A percentile compares a stretch with the other conserved stretches of the same genome.
Conservation (phyloP, 2,797 vertebrate species). For the Gastrophryne carolinensis region DNA sequence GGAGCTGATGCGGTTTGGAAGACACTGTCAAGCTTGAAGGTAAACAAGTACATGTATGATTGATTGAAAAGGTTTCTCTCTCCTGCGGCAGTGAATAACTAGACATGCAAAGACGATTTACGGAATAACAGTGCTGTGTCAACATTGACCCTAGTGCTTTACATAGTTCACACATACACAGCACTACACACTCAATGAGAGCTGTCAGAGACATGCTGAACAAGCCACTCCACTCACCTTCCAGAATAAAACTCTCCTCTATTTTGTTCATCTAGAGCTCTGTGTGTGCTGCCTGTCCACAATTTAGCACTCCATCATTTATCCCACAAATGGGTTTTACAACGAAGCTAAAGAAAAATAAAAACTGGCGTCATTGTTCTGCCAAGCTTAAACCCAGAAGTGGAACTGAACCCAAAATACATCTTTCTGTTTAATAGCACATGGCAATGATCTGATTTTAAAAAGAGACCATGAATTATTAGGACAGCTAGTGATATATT, state of each 20-base stretch:
- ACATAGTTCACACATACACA: conserved; percentile 45
- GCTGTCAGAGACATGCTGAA: conserved; percentile 37
- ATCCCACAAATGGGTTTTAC: not conserved
- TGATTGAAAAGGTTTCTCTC: not conserved
- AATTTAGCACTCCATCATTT: conserved; percentile 24
- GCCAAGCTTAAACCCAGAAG: no score
- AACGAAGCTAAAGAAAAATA: conserved; percentile 3
- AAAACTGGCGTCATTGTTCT: not conserved
- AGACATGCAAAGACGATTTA: conserved; percentile 37
- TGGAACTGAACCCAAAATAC: no score
- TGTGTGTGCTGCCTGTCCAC: conserved; percentile 15
- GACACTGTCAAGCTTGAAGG: not conserved
- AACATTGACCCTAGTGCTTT: conserved; percentile 23
- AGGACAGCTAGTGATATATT: no score
- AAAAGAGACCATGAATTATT: no score
- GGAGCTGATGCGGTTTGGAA: not conserved
- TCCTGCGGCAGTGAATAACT: not conserved
- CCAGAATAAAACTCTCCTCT: conserved; percentile 32
- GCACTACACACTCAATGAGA: conserved; percentile 27
- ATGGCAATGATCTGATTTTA: no score
- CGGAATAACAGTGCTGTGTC: conserved; percentile 30
- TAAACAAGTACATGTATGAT: not conserved
- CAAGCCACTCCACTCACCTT: conserved; percentile 35
- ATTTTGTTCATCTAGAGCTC: conserved; percentile 32
- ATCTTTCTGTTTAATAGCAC: no score